Evolutionary conservation across 2,888 invertebrate genomes (phyloP).

Genomic region (Nowickia ferox): DNA sequence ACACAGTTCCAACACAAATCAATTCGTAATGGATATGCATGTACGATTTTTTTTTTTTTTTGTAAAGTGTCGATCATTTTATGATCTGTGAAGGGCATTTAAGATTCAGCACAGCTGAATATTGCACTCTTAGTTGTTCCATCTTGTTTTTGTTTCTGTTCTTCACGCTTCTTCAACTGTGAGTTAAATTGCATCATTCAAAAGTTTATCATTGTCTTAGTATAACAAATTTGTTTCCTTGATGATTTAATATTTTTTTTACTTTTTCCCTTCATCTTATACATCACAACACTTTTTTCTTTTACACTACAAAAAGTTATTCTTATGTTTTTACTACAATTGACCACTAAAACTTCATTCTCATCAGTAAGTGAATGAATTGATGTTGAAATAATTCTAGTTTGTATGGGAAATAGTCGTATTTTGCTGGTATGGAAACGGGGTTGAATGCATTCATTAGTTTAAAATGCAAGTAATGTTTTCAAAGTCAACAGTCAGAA

Average conservation of each 20-base stretch:
- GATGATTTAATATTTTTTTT: conserved; percentile 21
- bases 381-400: conserved; percentile 32
- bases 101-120: too few relatives aligned
- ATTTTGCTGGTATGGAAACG: conserved; percentile 28
- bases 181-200: conserved; percentile 37
- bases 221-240: conserved; percentile 64
- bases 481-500: conserved; percentile 66
- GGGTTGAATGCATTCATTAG: conserved; percentile 65
- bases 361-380: conserved; percentile 18
- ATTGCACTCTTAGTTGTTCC: too few relatives aligned
- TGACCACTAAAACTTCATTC: conserved; percentile 42
- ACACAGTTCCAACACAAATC: too few relatives aligned
- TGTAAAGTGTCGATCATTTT: too few relatives aligned
- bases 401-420: conserved; percentile 28
- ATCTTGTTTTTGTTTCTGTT: neutral
- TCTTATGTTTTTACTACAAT: conserved; percentile 10
- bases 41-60: too few relatives aligned
- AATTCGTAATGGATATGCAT: too few relatives aligned
- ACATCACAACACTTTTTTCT: neutral
- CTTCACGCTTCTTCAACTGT: conserved; percentile 25
- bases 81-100: too few relatives aligned
- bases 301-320: neutral
- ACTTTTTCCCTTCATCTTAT: conserved; percentile 3
- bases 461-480: conserved; percentile 66
- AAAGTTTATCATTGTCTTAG: conserved; percentile 56